Evolutionary conservation across 2,888 invertebrate species (phyloP).

Genomic region (Ernsta delagoae): DNA sequence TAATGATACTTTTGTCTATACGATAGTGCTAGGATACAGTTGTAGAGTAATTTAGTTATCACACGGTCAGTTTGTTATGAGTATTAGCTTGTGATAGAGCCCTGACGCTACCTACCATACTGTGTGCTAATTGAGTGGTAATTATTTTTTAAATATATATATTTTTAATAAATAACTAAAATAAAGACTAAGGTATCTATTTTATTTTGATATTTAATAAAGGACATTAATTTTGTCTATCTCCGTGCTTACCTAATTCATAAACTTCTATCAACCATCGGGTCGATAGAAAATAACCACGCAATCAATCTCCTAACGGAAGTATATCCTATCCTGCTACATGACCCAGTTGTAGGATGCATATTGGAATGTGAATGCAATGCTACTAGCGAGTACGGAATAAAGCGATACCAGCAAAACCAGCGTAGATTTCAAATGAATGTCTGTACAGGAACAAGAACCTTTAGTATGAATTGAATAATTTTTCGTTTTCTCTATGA

Average conservation of each 20-base stretch:
- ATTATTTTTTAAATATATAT: too few relatives aligned
- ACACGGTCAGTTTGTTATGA: background rate
- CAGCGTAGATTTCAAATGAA: too few relatives aligned
- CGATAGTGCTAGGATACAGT: background rate
- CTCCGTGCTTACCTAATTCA: background rate
- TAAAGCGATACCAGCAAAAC: background rate
- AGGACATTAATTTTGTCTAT: too few relatives aligned
- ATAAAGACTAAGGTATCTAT: too few relatives aligned
- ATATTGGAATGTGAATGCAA: background rate
- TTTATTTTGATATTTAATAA: too few relatives aligned
- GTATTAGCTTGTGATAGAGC: background rate
- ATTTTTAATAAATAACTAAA: too few relatives aligned
- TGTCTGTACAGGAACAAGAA: too few relatives aligned
- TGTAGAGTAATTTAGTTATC: background rate
- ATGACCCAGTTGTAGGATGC: slow-evolving; percentile 1
- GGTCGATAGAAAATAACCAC: background rate
- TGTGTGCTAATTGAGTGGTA: too few relatives aligned
- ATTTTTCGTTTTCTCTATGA: too few relatives aligned
- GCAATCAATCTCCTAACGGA: background rate
- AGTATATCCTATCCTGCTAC: background rate
- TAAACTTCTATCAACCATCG: background rate
- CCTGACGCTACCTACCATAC: too few relatives aligned
- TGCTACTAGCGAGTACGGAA: background rate
- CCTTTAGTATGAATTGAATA: too few relatives aligned
- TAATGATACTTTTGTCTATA: slow-evolving; percentile 8